Evolutionary conservation across 1,140 invertebrate genomes (phyloP).

Genomic region (Schlechtendalia chinensis): DNA sequence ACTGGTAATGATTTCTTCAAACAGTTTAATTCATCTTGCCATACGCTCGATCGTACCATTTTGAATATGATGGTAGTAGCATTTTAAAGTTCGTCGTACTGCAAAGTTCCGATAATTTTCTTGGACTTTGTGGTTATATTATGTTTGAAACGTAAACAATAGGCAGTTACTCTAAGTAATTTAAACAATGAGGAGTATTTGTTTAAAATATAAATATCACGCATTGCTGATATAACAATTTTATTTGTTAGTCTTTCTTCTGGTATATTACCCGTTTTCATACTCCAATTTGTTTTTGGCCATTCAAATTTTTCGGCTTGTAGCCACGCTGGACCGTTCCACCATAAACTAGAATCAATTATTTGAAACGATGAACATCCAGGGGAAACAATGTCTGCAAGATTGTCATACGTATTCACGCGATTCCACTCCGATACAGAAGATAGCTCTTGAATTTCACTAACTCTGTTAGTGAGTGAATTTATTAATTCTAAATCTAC

Average conservation of each 20-base stretch:
- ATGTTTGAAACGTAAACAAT: conserved; percentile 2
- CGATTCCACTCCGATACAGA: neutral
- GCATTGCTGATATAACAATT: neutral
- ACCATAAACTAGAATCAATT: conserved; percentile 18
- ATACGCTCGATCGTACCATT: conserved; percentile 4
- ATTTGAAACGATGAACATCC: neutral
- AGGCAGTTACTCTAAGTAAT: conserved; percentile 4
- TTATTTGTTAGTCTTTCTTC: neutral
- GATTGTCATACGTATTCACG: conserved; percentile 53
- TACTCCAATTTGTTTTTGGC: neutral
- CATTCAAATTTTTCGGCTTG: neutral
- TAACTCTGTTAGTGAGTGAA: no score
- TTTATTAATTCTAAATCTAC: no score
- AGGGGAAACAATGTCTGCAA: neutral
- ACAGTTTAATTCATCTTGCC: neutral
- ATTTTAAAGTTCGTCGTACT: neutral
- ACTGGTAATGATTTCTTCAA: neutral
- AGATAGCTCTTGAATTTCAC: conserved; percentile 53
- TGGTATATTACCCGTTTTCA: no score
- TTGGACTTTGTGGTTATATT: neutral
- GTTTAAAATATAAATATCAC: neutral
- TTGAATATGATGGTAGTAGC: conserved; percentile 8
- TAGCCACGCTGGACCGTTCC: conserved; percentile 35
- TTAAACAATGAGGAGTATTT: conserved; percentile 9
- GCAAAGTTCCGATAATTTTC: neutral